Evolutionary conservation across 2,113 vertebrate species (phyloP).

Genomic region (Syngnathoides biaculeatus): DNA sequence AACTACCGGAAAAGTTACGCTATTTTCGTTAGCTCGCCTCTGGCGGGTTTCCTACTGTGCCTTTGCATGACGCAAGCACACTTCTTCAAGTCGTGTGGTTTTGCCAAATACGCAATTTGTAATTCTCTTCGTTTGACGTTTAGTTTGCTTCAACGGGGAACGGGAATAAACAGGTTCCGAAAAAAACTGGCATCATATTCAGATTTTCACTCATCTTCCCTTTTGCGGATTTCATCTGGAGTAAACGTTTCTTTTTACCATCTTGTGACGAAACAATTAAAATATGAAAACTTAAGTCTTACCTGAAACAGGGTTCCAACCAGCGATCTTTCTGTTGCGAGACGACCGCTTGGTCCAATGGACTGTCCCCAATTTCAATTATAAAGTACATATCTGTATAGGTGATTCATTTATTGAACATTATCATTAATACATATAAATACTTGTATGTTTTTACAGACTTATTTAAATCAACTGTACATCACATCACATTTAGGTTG

Average conservation of each 20-base stretch:
- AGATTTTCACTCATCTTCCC: not conserved
- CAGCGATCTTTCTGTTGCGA: too few relatives aligned
- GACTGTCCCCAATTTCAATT: not conserved
- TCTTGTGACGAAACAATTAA: not conserved
- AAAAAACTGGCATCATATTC: not conserved
- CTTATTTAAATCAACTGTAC: not conserved
- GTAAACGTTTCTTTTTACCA: not conserved
- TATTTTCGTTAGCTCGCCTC: too few relatives aligned
- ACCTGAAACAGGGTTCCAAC: not conserved
- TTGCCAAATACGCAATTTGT: too few relatives aligned
- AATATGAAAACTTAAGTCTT: not conserved
- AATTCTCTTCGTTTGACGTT: too few relatives aligned
- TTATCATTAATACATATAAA: not conserved
- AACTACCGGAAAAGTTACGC: too few relatives aligned
- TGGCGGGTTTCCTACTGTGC: too few relatives aligned
- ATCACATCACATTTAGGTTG: too few relatives aligned
- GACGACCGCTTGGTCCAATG: not conserved
- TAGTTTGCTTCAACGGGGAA: too few relatives aligned
- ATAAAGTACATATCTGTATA: not conserved
- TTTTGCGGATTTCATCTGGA: not conserved
- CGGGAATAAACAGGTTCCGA: too few relatives aligned
- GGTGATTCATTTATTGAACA: not conserved
- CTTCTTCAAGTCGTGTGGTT: too few relatives aligned
- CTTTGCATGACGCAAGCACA: too few relatives aligned
- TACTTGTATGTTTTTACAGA: not conserved